These are phyloP conservation scores for Nemotelus nigrinus DNA, from an alignment of 2,888 invertebrate species.

Conservation along the genomic window DNA sequence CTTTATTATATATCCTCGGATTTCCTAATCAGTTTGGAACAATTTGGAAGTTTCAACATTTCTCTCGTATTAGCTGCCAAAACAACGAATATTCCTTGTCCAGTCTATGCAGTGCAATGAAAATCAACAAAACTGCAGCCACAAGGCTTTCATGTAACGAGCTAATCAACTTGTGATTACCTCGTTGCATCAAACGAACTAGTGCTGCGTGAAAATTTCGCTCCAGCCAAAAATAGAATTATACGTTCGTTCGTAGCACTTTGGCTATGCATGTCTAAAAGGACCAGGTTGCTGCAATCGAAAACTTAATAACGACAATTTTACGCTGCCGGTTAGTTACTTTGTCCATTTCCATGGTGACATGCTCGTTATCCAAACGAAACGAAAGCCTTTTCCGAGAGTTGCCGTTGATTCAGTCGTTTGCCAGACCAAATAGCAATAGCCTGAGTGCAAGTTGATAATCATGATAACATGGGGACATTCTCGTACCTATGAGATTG, in stretches of 20 bases:
- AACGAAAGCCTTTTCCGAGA: slow-evolving; percentile 20
- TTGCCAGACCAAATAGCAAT: slow-evolving; percentile 5
- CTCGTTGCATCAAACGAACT: not conserved
- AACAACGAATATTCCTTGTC: not conserved
- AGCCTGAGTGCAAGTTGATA: slow-evolving; percentile 23
- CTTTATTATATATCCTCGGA: not conserved
- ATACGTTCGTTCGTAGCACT: not conserved
- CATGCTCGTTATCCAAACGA: not conserved
- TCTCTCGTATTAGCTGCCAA: no score
- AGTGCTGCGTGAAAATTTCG: slow-evolving; percentile 17
- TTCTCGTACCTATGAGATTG: not conserved
- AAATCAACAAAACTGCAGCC: not conserved
- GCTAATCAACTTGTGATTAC: slow-evolving; percentile 33
- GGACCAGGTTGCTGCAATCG: not conserved
- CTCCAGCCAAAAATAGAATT: slow-evolving; percentile 4
- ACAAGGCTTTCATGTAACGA: not conserved
- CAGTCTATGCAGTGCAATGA: not conserved
- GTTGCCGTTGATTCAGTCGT: not conserved
- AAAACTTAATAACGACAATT: slow-evolving; percentile 1
- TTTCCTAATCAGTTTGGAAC: not conserved
- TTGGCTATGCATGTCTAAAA: not conserved
- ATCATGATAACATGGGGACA: slow-evolving; percentile 21
- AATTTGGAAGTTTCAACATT: not conserved
- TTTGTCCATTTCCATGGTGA: slow-evolving; percentile 20
- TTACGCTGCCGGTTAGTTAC: not conserved